Conservation (phyloP, 2,113 vertebrate species). For the Ochotona princeps region DNA sequence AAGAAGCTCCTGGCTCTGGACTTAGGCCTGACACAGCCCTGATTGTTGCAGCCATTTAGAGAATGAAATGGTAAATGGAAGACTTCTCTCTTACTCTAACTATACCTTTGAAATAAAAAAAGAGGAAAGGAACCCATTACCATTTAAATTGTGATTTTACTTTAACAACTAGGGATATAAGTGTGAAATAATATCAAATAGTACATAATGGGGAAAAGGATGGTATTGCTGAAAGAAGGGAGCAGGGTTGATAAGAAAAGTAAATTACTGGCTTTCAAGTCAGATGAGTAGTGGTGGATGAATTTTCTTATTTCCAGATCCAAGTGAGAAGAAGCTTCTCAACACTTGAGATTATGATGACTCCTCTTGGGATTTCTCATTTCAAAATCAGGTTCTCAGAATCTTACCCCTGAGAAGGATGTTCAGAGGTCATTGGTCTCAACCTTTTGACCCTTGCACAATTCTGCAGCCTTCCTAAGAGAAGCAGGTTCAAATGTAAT, state of each 20-base stretch:
- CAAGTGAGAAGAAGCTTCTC: not conserved
- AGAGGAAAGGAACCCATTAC: not conserved
- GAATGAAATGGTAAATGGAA: too few species aligned
- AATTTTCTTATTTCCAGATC: not conserved
- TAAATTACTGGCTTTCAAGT: not conserved
- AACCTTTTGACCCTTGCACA: not conserved
- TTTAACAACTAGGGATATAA: conserved; percentile 23
- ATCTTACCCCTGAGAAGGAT: not conserved
- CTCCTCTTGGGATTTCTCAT: not conserved
- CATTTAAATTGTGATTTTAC: not conserved
- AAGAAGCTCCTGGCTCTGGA: too few species aligned
- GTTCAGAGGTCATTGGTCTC: not conserved
- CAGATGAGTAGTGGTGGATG: not conserved
- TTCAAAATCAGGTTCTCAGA: not conserved
- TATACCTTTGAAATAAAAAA: too few species aligned
- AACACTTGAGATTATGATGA: not conserved
- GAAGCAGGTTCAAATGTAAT: not conserved
- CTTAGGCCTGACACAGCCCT: too few species aligned
- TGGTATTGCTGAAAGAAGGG: not conserved
- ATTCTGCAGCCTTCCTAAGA: not conserved
- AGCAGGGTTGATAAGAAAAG: not conserved
- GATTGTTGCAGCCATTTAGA: too few species aligned
- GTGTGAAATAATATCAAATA: not conserved
- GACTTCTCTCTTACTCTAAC: too few species aligned
- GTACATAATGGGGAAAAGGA: not conserved